A percentile compares a stretch with the other conserved stretches of the same genome.
Evolutionary conservation across 2,888 invertebrate genomes (phyloP).

Genomic region (Prenolepis imparis): DNA sequence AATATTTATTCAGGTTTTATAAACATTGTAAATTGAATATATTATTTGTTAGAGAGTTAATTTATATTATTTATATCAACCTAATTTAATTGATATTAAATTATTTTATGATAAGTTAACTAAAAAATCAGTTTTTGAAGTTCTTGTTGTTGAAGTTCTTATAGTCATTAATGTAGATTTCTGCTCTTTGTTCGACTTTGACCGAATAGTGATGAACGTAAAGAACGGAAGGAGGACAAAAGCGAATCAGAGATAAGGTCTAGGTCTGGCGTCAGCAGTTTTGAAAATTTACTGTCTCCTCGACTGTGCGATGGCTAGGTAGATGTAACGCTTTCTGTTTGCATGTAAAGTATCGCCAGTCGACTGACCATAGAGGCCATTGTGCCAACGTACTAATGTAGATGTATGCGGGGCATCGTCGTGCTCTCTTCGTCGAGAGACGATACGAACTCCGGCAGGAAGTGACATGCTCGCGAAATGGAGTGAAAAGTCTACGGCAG

Average conservation of each 20-base stretch:
- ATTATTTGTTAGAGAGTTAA: neutral
- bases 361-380: conserved; percentile 75
- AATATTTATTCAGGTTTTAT: neutral
- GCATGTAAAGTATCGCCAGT: conserved; percentile 77
- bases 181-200: neutral
- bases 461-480: conserved; percentile 77
- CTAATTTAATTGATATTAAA: neutral
- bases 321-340: conserved; percentile 75
- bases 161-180: neutral
- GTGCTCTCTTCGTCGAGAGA: conserved; percentile 66
- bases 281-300: conserved; percentile 73
- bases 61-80: neutral
- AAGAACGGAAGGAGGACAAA: conserved; percentile 56
- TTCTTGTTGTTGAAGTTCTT: conserved; percentile 8
- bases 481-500: conserved; percentile 75
- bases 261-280: conserved; percentile 67
- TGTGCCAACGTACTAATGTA: conserved; percentile 67
- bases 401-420: conserved; percentile 53
- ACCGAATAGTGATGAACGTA: conserved; percentile 32
- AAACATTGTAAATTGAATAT: neutral
- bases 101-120: neutral
- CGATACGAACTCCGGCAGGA: conserved; percentile 76
- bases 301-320: conserved; percentile 56
- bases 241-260: conserved; percentile 62
- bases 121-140: neutral